Percentiles rank a stretch among this genome's conserved stretches.
phyloP scores from a whole-genome alignment of 2,113 vertebrate genomes.

The Dipodomys spectabilis region DNA sequence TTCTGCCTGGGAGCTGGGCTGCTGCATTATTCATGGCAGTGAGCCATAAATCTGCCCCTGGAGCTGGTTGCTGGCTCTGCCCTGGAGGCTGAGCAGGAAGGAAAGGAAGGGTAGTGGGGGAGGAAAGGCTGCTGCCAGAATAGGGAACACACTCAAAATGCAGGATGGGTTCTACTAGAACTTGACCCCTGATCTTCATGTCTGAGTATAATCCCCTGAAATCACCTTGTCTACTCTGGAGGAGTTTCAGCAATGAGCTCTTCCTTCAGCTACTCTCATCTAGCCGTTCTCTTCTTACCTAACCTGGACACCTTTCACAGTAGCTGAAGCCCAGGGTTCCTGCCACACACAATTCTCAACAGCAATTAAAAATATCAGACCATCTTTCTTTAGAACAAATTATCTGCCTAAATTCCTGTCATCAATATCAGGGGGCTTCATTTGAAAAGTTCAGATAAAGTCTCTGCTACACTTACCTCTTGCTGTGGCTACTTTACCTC shows the following conservation, averaged over 20 bases:
- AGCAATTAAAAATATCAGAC: slow-evolving; percentile 21
- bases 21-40: slow-evolving; percentile 79
- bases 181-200: background rate
- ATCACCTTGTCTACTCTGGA: background rate
- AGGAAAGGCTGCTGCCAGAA: background rate
- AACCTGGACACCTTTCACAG: background rate
- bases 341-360: background rate
- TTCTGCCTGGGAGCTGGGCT: slow-evolving; percentile 68
- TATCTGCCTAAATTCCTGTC: background rate
- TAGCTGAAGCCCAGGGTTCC: background rate
- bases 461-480: background rate
- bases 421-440: background rate
- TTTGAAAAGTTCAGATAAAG: background rate
- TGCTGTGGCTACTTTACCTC: background rate
- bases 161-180: background rate
- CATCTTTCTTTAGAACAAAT: slow-evolving; percentile 31
- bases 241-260: background rate
- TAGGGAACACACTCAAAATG: background rate
- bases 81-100: slow-evolving; percentile 37
- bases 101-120: background rate
- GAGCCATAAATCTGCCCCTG: slow-evolving; percentile 74
- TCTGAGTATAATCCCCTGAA: background rate
- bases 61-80: slow-evolving; percentile 52
- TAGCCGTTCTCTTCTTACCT: background rate
- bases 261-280: slow-evolving; percentile 7